phyloP scores from a whole-genome alignment of 2,113 vertebrate species.

The Forbesichthys agassizii region DNA sequence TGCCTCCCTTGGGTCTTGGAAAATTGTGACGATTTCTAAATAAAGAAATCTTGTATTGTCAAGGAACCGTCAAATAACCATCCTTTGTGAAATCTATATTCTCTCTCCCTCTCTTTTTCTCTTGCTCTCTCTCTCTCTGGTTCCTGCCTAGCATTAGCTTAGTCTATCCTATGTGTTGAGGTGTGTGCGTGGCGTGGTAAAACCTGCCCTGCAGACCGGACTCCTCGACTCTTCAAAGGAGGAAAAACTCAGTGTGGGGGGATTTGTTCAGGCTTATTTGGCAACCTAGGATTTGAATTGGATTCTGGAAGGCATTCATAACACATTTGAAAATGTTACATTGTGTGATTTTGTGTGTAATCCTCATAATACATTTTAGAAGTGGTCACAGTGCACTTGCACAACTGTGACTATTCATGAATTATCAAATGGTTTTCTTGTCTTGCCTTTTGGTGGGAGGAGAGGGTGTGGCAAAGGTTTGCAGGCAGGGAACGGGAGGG shows the following conservation, averaged over 20 bases:
- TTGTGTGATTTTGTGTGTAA: constrained; percentile 82
- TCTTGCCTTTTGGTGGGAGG: constrained; percentile 60
- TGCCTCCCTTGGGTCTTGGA: constrained; percentile 1
- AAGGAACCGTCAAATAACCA: background rate
- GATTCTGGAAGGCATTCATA: constrained; percentile 80
- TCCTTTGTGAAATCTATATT: background rate
- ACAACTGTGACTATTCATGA: constrained; percentile 76
- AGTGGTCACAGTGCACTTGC: constrained; percentile 70
- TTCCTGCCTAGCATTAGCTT: constrained; percentile 17
- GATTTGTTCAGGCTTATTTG: constrained; percentile 85
- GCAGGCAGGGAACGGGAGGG: constrained; percentile 21
- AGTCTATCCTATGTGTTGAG: constrained; percentile 53
- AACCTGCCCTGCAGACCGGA: constrained; percentile 82
- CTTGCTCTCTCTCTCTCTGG: background rate
- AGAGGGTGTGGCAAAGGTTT: constrained; percentile 50
- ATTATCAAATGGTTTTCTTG: constrained; percentile 74
- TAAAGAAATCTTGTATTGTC: constrained; percentile 31
- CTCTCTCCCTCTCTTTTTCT: background rate
- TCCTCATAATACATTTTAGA: constrained; percentile 80
- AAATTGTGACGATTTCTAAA: constrained; percentile 26
- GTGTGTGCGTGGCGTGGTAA: constrained; percentile 68
- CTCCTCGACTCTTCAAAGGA: constrained; percentile 80
- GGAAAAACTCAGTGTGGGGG: constrained; percentile 76
- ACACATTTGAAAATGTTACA: constrained; percentile 81
- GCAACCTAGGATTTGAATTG: constrained; percentile 83